Evolutionary conservation across 2,888 invertebrate species (phyloP), one percentile per base, ranked within the genome.

Genomic region (Spialia ferax): DNA sequence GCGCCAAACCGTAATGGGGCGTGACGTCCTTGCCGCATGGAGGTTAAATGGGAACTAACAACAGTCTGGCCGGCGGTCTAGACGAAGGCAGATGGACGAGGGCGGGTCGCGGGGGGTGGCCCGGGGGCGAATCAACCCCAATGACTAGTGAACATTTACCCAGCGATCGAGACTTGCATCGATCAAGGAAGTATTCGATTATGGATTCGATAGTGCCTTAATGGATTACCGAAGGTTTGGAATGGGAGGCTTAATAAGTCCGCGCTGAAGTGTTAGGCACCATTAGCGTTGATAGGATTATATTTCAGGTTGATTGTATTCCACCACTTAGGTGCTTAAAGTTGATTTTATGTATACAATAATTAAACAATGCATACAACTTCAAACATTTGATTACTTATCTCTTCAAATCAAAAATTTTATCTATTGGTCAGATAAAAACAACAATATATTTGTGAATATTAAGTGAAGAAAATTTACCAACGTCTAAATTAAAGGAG

Each of bases 21-120:
- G 74, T 63, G n/a, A 84, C 87, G 80, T 73, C 83, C 83, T 81
- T 68, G 79, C 79, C 79, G 71, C 54, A 8, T 82, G 74, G 78
- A 72, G 70, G 83, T 74, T 80, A 72, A 75, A 78, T 78, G 79
- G 75, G 81, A 82, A 91, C 93, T 93, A 67, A 54, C 42, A 71
- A 71, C 74, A 75, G 81, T 81, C 81, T 81, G 82, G 76, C 73
- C 75, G 77, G 71, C 75, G 81, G 91, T 90, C 91, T 91, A 91
- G 91, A 90, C 91, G 83, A 83, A 84, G 84, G 79, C 77, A 71
- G 73, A 73, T 78, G 77, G 73, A 72, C 67, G 75, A 75, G 68
- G 66, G 76, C 73, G 38, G 77, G 74, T 35, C 13, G 35, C 35
- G 80, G 78, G 76, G 70, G 56, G 57, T 42, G 10, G 57, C 57